These are phyloP conservation scores for Morpho achilles DNA, from an alignment of 2,888 invertebrate genomes.

Conservation along the genomic window DNA sequence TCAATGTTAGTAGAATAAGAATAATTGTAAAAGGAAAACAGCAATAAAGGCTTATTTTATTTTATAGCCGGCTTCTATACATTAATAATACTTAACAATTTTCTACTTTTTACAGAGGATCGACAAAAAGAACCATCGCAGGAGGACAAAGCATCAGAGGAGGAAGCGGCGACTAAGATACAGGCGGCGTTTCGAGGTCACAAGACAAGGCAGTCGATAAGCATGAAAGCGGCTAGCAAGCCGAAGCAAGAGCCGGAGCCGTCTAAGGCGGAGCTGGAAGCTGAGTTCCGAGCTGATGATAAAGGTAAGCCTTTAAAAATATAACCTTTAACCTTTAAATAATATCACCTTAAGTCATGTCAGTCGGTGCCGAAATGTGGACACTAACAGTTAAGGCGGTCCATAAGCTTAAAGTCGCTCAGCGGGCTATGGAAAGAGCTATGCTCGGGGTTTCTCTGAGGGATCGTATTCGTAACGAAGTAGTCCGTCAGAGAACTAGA, in stretches of 20 bases:
- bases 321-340: not conserved
- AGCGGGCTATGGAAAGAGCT: too few species aligned
- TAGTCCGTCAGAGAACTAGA: too few species aligned
- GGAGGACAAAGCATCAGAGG: slow-evolving; percentile 48
- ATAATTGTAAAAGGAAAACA: too few species aligned
- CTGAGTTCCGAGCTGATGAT: slow-evolving; percentile 89
- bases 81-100: too few species aligned
- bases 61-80: too few species aligned
- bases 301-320: slow-evolving; percentile 77
- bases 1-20: too few species aligned
- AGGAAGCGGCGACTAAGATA: slow-evolving; percentile 90
- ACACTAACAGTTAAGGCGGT: too few species aligned
- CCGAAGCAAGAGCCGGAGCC: slow-evolving; percentile 71
- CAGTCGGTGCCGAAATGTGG: too few species aligned
- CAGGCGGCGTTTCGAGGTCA: slow-evolving; percentile 94
- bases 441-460: too few species aligned
- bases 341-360: not conserved
- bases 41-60: too few species aligned
- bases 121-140: slow-evolving; percentile 38
- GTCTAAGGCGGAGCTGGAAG: slow-evolving; percentile 84
- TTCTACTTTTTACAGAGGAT: slow-evolving; percentile 28
- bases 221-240: slow-evolving; percentile 82
- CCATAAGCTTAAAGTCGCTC: too few species aligned
- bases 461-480: too few species aligned
- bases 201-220: slow-evolving; percentile 87